A percentile compares a stretch with the other conserved stretches of the same genome.
Conservation (phyloP, 2,113 vertebrate species). For the Coptodon rendalli region DNA sequence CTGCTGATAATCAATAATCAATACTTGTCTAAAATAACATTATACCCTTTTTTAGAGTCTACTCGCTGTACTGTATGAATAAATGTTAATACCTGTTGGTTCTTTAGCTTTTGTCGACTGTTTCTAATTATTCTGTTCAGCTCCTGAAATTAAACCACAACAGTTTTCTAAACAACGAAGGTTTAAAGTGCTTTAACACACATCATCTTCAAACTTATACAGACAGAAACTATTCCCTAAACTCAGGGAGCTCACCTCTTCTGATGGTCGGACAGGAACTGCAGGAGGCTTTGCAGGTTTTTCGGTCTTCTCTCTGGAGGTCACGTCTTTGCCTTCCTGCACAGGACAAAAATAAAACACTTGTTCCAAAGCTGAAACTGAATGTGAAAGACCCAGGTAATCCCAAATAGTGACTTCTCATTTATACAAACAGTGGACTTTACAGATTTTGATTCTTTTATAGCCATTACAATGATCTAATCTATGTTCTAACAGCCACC, state of each 20-base stretch:
- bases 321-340: neutral
- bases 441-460: neutral
- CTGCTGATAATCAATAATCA: neutral
- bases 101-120: neutral
- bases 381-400: neutral
- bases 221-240: neutral
- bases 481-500: neutral
- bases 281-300: neutral
- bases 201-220: neutral
- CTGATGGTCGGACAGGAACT: neutral
- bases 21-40: neutral
- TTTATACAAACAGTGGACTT: neutral
- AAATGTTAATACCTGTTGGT: neutral
- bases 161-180: neutral
- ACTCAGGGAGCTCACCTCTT: neutral
- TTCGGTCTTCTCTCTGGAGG: neutral
- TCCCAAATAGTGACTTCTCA: neutral
- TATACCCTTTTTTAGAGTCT: neutral
- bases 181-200: neutral
- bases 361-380: neutral
- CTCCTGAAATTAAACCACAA: conserved; percentile 10
- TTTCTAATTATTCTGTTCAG: neutral
- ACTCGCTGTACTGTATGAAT: neutral
- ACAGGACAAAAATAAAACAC: neutral
- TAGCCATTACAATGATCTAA: neutral